Evolutionary conservation across 2,888 invertebrate genomes (phyloP).

Genomic region (Thymelicus acteon): DNA sequence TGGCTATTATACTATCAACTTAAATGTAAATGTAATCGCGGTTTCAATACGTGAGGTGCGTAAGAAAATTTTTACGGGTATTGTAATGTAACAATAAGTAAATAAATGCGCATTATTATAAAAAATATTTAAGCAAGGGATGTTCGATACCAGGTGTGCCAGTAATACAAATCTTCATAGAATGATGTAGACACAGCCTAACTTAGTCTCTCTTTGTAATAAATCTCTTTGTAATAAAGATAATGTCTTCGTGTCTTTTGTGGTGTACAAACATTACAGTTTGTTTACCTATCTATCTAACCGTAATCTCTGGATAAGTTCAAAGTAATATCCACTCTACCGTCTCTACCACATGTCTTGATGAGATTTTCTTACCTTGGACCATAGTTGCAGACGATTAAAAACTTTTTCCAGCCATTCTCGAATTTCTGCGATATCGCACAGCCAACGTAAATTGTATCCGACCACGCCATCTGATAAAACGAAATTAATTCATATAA

Average conservation of each 20-base stretch:
- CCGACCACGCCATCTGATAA: slow-evolving; percentile 72
- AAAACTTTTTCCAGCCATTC: slow-evolving; percentile 52
- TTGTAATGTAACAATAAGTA: too few relatives aligned
- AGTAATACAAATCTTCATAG: too few relatives aligned
- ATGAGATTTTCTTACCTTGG: slow-evolving; percentile 60
- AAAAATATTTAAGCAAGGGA: not conserved
- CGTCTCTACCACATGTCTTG: not conserved
- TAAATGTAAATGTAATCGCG: slow-evolving; percentile 3
- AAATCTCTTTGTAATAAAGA: too few relatives aligned
- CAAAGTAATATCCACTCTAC: too few relatives aligned
- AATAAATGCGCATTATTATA: not conserved
- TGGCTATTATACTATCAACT: not conserved
- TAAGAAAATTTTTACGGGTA: not conserved
- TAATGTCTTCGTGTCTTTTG: too few relatives aligned
- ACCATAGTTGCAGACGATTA: slow-evolving; percentile 75
- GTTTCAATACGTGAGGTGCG: slow-evolving; percentile 8
- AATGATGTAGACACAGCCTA: too few relatives aligned
- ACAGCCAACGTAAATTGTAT: slow-evolving; percentile 65
- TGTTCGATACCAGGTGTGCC: too few relatives aligned
- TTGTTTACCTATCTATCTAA: too few relatives aligned
- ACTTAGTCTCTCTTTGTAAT: too few relatives aligned
- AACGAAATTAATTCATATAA: not conserved
- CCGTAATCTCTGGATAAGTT: too few relatives aligned
- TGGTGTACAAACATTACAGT: too few relatives aligned
- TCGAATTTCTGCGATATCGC: slow-evolving; percentile 54